phyloP scores from a whole-genome alignment of 2,113 vertebrate species.

The Ammodytes marinus region DNA sequence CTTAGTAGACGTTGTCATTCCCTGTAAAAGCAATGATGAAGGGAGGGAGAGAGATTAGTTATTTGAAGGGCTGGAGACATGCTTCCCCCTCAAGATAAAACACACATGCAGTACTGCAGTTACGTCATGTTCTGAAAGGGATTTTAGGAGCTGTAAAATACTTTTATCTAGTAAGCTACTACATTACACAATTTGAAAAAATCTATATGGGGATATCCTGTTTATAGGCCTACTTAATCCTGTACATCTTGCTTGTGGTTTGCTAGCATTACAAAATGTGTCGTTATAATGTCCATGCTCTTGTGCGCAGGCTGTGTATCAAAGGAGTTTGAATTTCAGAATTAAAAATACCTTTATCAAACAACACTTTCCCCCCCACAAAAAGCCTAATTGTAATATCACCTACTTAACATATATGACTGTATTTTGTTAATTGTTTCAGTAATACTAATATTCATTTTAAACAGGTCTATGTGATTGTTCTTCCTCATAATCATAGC shows the following conservation, averaged over 20 bases:
- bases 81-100: conserved; percentile 66
- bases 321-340: conserved; percentile 8
- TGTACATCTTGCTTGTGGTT: conserved; percentile 30
- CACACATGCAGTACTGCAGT: conserved; percentile 29
- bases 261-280: conserved; percentile 35
- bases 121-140: conserved; percentile 24
- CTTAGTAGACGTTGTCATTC: conserved; percentile 50
- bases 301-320: conserved; percentile 30
- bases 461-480: not conserved
- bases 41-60: conserved; percentile 55
- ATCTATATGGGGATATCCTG: too few relatives aligned
- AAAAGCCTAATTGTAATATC: conserved; percentile 6
- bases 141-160: conserved; percentile 43
- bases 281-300: conserved; percentile 35
- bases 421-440: not conserved
- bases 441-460: not conserved
- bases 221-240: conserved; percentile 15
- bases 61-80: conserved; percentile 66
- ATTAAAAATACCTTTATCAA: conserved; percentile 1
- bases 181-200: conserved; percentile 2
- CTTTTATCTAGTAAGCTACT: not conserved
- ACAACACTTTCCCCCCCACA: not conserved
- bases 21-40: conserved; percentile 60
- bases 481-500: not conserved
- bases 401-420: not conserved